phyloP scores from a whole-genome alignment of 2,888 invertebrate genomes.

The Synanthedon formicaeformis region DNA sequence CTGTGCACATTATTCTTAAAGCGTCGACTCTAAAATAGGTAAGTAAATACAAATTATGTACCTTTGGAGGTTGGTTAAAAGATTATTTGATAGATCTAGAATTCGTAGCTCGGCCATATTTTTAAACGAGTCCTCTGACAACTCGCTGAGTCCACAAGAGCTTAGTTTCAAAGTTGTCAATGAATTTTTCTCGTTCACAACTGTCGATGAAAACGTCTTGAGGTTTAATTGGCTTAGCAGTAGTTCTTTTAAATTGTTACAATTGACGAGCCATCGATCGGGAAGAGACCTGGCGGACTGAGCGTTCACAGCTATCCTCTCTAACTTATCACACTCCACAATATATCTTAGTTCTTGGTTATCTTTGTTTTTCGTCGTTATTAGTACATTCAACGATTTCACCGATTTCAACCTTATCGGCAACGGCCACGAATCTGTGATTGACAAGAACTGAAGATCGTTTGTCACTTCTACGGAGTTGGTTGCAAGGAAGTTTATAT shows the following conservation, averaged over 20 bases:
- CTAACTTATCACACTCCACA: neutral
- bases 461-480: neutral
- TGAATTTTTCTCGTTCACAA: neutral
- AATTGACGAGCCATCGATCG: neutral
- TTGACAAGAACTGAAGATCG: neutral
- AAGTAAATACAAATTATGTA: neutral
- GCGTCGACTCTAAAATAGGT: too few relatives aligned
- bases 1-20: too few relatives aligned
- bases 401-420: neutral
- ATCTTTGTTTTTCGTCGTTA: neutral
- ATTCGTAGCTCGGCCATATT: neutral
- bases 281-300: neutral
- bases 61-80: neutral
- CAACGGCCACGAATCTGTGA: neutral
- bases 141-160: neutral
- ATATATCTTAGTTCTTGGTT: neutral
- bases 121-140: neutral
- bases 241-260: neutral
- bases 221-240: neutral
- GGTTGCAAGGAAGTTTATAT: neutral
- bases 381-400: neutral
- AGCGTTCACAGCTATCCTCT: neutral
- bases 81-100: neutral
- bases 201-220: neutral
- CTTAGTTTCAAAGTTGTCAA: neutral